phyloP scores from a whole-genome alignment of 2,888 invertebrate species.

The Oscheius sp. region DNA sequence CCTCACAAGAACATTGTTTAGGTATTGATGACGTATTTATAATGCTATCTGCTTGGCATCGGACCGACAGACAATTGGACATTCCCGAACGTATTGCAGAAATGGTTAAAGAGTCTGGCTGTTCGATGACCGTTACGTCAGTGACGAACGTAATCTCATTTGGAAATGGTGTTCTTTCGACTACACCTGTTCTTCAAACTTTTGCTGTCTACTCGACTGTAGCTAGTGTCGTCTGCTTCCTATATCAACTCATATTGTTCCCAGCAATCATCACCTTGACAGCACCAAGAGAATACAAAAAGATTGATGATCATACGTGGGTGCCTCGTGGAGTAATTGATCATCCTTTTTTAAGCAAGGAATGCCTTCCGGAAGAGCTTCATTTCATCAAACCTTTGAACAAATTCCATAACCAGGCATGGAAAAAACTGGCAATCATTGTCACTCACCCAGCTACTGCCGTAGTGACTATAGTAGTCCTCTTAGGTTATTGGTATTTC shows the following conservation, averaged over 20 bases:
- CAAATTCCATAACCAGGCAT: slow-evolving; percentile 36
- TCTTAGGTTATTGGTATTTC: slow-evolving; percentile 51
- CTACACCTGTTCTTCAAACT: slow-evolving; percentile 57
- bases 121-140: slow-evolving; percentile 61
- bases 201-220: slow-evolving; percentile 60
- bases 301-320: slow-evolving; percentile 30
- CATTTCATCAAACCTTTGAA: slow-evolving; percentile 34
- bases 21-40: slow-evolving; percentile 61
- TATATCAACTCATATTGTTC: slow-evolving; percentile 58
- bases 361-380: slow-evolving; percentile 44
- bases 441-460: slow-evolving; percentile 41
- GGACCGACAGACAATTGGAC: slow-evolving; percentile 41
- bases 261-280: slow-evolving; percentile 57
- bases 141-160: slow-evolving; percentile 60
- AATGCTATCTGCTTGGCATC: slow-evolving; percentile 57
- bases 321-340: background rate
- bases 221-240: slow-evolving; percentile 54
- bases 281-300: slow-evolving; percentile 49
- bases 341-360: slow-evolving; percentile 21
- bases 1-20: background rate
- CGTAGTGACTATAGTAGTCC: slow-evolving; percentile 34
- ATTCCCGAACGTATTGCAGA: slow-evolving; percentile 45
- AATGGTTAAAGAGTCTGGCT: slow-evolving; percentile 52
- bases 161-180: slow-evolving; percentile 59
- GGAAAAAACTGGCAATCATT: slow-evolving; percentile 38